phyloP scores from a whole-genome alignment of 2,113 vertebrate genomes.

The Cnemophilus loriae region DNA sequence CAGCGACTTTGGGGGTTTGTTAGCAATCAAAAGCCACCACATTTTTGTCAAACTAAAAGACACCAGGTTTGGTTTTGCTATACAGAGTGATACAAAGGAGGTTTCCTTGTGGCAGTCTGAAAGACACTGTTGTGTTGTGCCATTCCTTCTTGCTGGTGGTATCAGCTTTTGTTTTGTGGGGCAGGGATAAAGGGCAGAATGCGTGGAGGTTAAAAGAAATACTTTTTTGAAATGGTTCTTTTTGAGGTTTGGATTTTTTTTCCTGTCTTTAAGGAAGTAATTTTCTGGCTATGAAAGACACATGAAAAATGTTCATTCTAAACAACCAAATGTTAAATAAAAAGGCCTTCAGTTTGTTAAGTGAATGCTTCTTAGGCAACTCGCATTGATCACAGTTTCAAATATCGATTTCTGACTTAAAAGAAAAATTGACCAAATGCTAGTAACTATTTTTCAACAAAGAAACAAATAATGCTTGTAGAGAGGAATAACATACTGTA shows the following conservation, averaged over 20 bases:
- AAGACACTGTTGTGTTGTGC: neutral
- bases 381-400: neutral
- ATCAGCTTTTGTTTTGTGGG: neutral
- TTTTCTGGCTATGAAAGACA: neutral
- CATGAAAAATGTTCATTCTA: neutral
- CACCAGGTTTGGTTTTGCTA: neutral
- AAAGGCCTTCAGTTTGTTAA: neutral
- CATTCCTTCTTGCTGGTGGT: neutral
- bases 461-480: neutral
- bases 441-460: neutral
- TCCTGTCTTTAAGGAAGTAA: neutral
- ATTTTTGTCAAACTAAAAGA: neutral
- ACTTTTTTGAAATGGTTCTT: neutral
- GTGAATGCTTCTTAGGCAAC: neutral
- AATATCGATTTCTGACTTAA: neutral
- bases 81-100: neutral
- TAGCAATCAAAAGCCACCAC: rapidly evolving
- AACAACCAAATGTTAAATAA: neutral
- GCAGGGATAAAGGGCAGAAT: neutral
- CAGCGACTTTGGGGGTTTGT: rapidly evolving
- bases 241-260: neutral
- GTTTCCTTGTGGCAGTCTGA: neutral
- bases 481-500: neutral
- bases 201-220: neutral
- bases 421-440: neutral